A percentile compares a stretch with the other conserved stretches of the same genome.
These are phyloP conservation scores for Ctenomys sociabilis DNA, from an alignment of 2,113 vertebrate genomes.

Conservation along the genomic window DNA sequence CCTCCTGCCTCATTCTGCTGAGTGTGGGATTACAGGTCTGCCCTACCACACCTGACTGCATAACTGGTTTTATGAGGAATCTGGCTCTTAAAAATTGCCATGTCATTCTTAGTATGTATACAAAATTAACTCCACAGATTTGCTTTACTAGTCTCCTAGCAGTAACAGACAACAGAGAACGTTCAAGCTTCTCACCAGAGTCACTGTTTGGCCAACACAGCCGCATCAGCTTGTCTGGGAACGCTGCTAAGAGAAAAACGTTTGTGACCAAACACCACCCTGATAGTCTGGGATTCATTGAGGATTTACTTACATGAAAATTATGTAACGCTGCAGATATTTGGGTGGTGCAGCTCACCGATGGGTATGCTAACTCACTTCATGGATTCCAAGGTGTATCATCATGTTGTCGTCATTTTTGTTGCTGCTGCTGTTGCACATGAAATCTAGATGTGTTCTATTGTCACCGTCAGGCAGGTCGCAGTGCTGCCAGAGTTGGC, in stretches of 20 bases:
- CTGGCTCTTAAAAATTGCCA: not conserved
- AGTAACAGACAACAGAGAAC: not conserved
- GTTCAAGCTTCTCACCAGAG: conserved; percentile 11
- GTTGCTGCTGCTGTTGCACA: not conserved
- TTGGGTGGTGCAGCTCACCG: not conserved
- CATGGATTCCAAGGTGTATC: not conserved
- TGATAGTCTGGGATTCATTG: conserved; percentile 41
- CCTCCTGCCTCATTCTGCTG: too few relatives aligned
- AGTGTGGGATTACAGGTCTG: too few relatives aligned
- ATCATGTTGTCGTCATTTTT: not conserved
- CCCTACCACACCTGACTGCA: too few relatives aligned
- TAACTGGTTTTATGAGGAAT: not conserved
- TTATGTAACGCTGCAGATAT: not conserved
- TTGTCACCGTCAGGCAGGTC: not conserved
- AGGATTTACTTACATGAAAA: conserved; percentile 31
- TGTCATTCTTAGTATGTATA: not conserved
- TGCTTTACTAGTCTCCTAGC: not conserved
- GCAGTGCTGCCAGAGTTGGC: not conserved
- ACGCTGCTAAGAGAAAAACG: conserved; percentile 4
- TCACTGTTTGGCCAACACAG: not conserved
- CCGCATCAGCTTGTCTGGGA: conserved; percentile 43
- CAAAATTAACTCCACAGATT: not conserved
- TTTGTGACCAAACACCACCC: not conserved
- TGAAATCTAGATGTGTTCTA: conserved; percentile 34
- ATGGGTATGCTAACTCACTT: not conserved